Base-by-base conservation (phyloP, 2,113 vertebrate species). In the Typhlomys cinereus region DNA sequence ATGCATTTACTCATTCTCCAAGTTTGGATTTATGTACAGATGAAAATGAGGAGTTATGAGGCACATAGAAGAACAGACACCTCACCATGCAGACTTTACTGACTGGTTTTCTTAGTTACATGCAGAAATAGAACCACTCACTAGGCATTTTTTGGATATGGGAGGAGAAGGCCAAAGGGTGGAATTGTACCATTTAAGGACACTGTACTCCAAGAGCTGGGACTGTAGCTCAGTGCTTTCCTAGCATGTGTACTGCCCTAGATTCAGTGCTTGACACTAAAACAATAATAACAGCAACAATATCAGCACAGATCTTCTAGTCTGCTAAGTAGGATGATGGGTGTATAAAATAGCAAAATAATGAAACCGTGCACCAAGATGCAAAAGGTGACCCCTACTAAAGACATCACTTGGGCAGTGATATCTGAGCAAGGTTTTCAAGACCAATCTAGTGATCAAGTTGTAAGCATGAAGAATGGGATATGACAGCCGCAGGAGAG, bases 401-500 rank as follows among this genome's bases (percentile, higher is more conserved):
- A 79, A 59, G 59, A 78, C 57, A 59, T 89, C 57, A 67, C 31
- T 69, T 76, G 61, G 31, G 27, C 15, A 12, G 23, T 23, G 18
- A 64, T 48, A 31, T 62, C 41, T 8, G 31, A 91, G 48, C 48
- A 67, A 54, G 25, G 25, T 34, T 93, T 46, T 81, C 52, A 95
- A 89, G 91, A 61, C 20, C 62, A 41, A 85, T 91, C n/a, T 70
- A 76, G n/a, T 50, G 23, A 54, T 67, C 34, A 93, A 86, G 91
- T 91, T 94, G 88, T 74, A 79, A 73, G 36, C 23, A 59, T 70
- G 52, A 78, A 64, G 57, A 89, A 74, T 69, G 50, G 69, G 50
- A 66, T 70, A 76, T 69, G 88, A 76, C 48, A 81, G n/a, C 41
- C 73, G 71, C 15, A 84, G 90, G 67, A 94, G 95, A 78, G 88